Conservation (phyloP, 2,113 vertebrate species). For the Cavia aperea region DNA sequence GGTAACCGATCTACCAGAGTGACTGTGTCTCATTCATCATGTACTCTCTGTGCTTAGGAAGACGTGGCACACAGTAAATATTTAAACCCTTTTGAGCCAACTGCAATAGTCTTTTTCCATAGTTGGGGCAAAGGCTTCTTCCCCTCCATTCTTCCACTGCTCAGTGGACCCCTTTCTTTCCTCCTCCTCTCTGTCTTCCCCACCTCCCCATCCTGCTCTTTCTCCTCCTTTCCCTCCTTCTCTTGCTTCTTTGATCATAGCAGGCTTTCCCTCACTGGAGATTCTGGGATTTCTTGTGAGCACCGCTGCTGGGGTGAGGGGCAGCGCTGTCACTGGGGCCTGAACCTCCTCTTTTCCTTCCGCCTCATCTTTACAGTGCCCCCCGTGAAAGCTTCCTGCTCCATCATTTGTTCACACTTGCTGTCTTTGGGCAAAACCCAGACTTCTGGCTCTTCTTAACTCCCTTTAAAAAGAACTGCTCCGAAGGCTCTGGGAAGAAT, state of each 20-base stretch:
- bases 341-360: background rate
- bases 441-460: background rate
- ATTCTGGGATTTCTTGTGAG: background rate
- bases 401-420: background rate
- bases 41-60: background rate
- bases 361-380: background rate
- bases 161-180: background rate
- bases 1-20: background rate
- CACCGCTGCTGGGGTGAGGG: background rate
- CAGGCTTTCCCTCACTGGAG: background rate
- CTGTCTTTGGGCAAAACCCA: background rate
- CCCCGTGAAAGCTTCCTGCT: background rate
- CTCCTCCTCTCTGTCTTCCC: fast-evolving
- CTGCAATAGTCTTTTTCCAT: background rate
- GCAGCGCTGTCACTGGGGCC: fast-evolving
- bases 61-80: background rate
- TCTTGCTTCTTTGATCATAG: background rate
- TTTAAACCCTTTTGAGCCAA: background rate
- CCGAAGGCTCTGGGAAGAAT: background rate
- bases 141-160: background rate
- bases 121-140: fast-evolving
- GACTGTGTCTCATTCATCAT: background rate
- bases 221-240: background rate
- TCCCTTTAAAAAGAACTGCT: background rate
- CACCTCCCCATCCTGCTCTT: background rate